Evolutionary conservation across 2,888 invertebrate genomes (phyloP), one percentile per base, ranked within the genome.

Genomic region (Eumerus sabulonum): DNA sequence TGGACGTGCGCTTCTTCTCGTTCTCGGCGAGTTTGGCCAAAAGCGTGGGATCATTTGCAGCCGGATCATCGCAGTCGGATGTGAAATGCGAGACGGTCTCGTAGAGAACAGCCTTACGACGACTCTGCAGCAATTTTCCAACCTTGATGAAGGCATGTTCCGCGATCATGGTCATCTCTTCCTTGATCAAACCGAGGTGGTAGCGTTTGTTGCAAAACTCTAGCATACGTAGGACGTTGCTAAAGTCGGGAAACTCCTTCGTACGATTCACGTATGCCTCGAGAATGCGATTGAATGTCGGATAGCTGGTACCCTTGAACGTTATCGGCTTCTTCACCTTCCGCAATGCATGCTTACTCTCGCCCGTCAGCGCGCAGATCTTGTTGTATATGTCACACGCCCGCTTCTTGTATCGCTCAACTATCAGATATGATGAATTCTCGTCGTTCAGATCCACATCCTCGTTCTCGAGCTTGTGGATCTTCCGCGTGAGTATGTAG

Each of bases 391-490:
- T 88, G 83, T 88, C 87, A 70, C 88, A 88, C 38, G 89, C 89
- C 51, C 89, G 84, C 67, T 88, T 88, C 67, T 89, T 88, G 57
- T 81, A 89, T 16, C 88, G 86, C 68, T 94, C 93, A 77, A 93
- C 91, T 82, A 93, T 90, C 44, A 95, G 89, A 87, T 94, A 96
- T 35, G 91, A 90, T 1, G 95, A 95, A 86, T 94, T 91, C 50
- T 92, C 91, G 27, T 94, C 94, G 82, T 94, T 93, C 84, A 93
- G 92, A 86, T 93, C 93, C 82, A 95, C 92, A 1, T 95, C 92
- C 84, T 95, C 94, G 54, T 91, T 89, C 84, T 94, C 94, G 4
- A 95, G 86, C 81, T 92, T 90, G 82, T 92, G 91, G 57, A 96
- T 94, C 76, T 91, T 92, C 83, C 91, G 90, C 59, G 92, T 90